Base-by-base conservation (phyloP, 2,797 vertebrate species). In the Lithobates pipiens region DNA sequence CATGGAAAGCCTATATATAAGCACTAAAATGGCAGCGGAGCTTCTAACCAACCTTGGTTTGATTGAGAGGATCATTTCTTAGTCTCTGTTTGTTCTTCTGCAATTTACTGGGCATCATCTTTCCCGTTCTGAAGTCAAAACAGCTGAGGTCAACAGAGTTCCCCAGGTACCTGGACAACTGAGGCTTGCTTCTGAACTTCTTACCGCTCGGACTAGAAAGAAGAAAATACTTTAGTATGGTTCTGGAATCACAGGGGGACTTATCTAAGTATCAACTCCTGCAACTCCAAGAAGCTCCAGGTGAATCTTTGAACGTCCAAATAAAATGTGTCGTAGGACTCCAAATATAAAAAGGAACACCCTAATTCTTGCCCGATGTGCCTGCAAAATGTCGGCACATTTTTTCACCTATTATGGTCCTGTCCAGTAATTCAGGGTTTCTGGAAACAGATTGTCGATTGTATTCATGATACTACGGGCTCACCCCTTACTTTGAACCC, bases 151-250 rank as follows among this genome's bases (percentile, higher is more conserved):
- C 97, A 88, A 98, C 94, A 23, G 94, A 89, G 92, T 98, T 98
- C 73, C 97, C 97, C 81, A 99, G 95, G 93, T 97, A 98, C 91
- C 97, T 96, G 87, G 97, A 94, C 93, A 99, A 90, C 92, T 99
- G 97, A 84, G 97, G 97, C 89, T 98, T 98, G 91, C 97, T 98
- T 89, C 97, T 91, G 95, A 99, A 99, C 93, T 98, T 99, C 94
- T 98, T 99, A 86, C 97, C 97, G 90, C 95, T 93, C 8, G 97
- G 97, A 93, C 97, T 99, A 92, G 82, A 89, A 89, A 93, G 70
- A 89, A 90, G 86, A 85, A 89, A 71, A 91, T 65, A 72, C 13
- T 85, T 87, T 84, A 90, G 78, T 85, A 78, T 54, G 29, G 86
- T 88, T 83, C 77, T 88, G 75, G 87, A 74, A 82, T 61, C 54